Percentiles rank a stretch among this genome's conserved stretches.
phyloP scores from a whole-genome alignment of 2,888 invertebrate species.

The Malthinus seriepunctatus region DNA sequence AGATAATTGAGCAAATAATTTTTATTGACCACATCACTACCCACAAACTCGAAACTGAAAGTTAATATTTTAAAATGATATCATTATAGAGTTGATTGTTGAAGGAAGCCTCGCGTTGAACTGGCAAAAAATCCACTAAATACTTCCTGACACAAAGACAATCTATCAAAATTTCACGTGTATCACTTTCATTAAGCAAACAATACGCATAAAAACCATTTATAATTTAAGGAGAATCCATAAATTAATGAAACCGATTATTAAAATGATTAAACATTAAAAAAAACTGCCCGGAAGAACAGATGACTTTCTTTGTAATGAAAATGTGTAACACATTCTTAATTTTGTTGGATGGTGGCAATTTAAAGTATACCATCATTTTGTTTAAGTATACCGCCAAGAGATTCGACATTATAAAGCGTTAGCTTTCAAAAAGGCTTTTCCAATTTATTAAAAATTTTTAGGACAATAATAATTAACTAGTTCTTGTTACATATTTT shows the following conservation, averaged over 20 bases:
- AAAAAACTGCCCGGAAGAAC: slow-evolving; percentile 27
- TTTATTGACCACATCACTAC: too few species aligned
- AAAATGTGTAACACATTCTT: slow-evolving; percentile 33
- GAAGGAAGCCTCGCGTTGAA: too few species aligned
- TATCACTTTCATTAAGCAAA: slow-evolving; percentile 14
- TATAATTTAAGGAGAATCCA: slow-evolving; percentile 11
- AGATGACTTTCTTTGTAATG: slow-evolving; percentile 32
- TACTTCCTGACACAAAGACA: too few species aligned
- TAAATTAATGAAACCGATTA: slow-evolving; percentile 13
- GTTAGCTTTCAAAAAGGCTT: slow-evolving; percentile 14
- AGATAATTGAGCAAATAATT: too few species aligned
- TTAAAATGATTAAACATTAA: slow-evolving; percentile 16
- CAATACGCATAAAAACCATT: slow-evolving; percentile 12
- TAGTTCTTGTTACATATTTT: neutral
- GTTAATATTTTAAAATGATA: too few species aligned
- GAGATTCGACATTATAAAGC: neutral
- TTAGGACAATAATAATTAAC: slow-evolving; percentile 6
- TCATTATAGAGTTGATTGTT: too few species aligned
- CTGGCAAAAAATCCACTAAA: too few species aligned
- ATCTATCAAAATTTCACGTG: neutral
- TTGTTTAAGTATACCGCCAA: neutral
- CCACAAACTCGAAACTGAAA: too few species aligned
- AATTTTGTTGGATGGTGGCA: slow-evolving; percentile 21
- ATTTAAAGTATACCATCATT: slow-evolving; percentile 9
- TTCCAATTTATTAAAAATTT: slow-evolving; percentile 14